Evolutionary conservation across 2,113 vertebrate genomes (phyloP).

Genomic region (Gambusia affinis): DNA sequence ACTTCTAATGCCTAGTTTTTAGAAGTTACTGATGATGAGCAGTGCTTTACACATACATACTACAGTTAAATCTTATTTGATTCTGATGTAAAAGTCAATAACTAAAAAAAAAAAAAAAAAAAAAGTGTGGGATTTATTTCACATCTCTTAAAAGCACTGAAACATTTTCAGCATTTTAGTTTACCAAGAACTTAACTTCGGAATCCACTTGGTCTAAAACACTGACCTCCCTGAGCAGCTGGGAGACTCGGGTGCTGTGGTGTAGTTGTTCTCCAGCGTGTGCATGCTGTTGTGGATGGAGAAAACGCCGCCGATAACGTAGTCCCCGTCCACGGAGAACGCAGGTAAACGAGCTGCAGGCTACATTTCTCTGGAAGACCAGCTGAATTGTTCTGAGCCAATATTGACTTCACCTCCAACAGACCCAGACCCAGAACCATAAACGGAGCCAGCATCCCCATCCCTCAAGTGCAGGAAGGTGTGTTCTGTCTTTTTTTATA

Average conservation of each 20-base stretch:
- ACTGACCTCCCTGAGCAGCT: constrained; percentile 74
- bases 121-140: too few relatives aligned
- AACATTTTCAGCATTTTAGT: too few relatives aligned
- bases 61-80: too few relatives aligned
- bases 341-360: constrained; percentile 42
- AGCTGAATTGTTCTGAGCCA: constrained; percentile 5
- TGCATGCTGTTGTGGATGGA: constrained; percentile 26
- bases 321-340: constrained; percentile 70
- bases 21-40: not conserved
- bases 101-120: too few relatives aligned
- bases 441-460: constrained; percentile 9
- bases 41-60: not conserved
- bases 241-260: constrained; percentile 52
- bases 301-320: constrained; percentile 22
- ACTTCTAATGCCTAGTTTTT: too few relatives aligned
- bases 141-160: too few relatives aligned
- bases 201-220: not conserved
- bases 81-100: too few relatives aligned
- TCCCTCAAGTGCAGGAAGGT: not conserved
- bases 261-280: constrained; percentile 60
- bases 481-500: constrained; percentile 16
- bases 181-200: too few relatives aligned
- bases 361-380: constrained; percentile 37
- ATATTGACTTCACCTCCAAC: constrained; percentile 7
- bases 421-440: constrained; percentile 30